Percentiles rank a stretch among this genome's conserved stretches.
Conservation (phyloP, 2,888 invertebrate genomes). For the Ecliptopera silaceata region DNA sequence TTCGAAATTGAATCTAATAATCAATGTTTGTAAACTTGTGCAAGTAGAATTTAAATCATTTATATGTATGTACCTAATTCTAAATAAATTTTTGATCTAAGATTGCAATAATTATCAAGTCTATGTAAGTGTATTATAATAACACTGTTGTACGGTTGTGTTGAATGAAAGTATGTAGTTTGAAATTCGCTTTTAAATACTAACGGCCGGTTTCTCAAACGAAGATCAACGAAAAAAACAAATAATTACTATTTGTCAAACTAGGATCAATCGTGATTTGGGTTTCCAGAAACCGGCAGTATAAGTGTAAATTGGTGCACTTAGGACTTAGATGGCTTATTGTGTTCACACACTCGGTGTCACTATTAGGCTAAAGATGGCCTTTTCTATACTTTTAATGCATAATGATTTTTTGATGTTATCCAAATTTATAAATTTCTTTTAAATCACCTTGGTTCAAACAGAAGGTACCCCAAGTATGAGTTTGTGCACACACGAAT, state of each 20-base stretch:
- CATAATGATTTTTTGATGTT: conserved; percentile 5
- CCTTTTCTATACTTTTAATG: conserved; percentile 1
- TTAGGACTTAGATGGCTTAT: conserved; percentile 12
- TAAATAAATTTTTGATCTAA: conserved; percentile 16
- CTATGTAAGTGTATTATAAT: conserved; percentile 13
- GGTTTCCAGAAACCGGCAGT: too few species aligned
- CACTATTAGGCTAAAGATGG: conserved; percentile 2
- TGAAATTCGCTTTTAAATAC: conserved; percentile 11
- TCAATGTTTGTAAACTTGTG: conserved; percentile 4
- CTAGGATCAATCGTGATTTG: too few species aligned
- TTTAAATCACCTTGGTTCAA: conserved; percentile 2
- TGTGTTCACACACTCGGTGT: conserved; percentile 15
- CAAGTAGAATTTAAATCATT: conserved; percentile 12
- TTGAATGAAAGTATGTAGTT: conserved; percentile 22
- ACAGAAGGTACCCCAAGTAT: not conserved
- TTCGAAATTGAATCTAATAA: conserved; percentile 5
- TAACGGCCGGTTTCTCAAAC: too few species aligned
- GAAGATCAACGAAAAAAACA: too few species aligned
- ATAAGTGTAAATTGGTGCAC: conserved; percentile 12
- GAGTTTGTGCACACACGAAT: too few species aligned
- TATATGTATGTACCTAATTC: not conserved
- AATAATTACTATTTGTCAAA: too few species aligned
- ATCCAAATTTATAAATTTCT: not conserved
- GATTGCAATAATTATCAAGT: conserved; percentile 23
- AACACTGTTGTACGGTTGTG: conserved; percentile 29